Base-by-base conservation (phyloP, 2,113 vertebrate genomes). In the Ciconia maguari region DNA sequence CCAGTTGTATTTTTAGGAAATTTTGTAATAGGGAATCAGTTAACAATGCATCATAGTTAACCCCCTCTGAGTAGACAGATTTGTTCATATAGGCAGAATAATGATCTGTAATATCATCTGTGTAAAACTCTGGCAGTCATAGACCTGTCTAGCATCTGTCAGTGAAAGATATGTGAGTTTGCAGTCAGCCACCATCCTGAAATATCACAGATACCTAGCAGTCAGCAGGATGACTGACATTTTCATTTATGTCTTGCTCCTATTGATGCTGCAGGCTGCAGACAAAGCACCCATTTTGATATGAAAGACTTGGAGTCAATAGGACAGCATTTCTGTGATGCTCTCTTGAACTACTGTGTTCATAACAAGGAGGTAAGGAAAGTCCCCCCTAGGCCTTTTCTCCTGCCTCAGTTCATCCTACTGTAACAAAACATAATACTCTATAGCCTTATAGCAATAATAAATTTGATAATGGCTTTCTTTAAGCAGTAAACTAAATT, bases 241-340 rank as follows among this genome's bases (percentile, higher is more conserved):
- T 74, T 92, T 78, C 8, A 17, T 60, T 51, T 69, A 29, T 90
- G 62, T 81, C 44, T 86, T 76, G 21, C 57, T 86, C 16, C 30
- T 52, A 4, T 65, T 83, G 54, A 72, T 96, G 49, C 97, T 97
- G 42, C 93, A 98, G 98, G 98, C 91, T 94, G 95, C 83, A 98
- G 96, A 89, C 83, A 58, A 87, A 98, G 96, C 55, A 98, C 96
- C 20, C 97, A 98, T 96, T 99, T 98, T 51, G 87, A 72, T 87
- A 97, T 83, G 21, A 97, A 96, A 90, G 98, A 98, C 70, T 92
- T 98, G 62, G 97, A 98, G 64, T 98, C 96, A 66, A 93, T 98
- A 94, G 98, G 98, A 57, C 97, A 98, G 71, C 97, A 98, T 93
- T 98, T 99, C 87, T 98, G 98, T 94, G 97, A 98, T 81, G 97